A percentile compares a stretch with the other conserved stretches of the same genome.
Evolutionary conservation across 2,113 vertebrate genomes (phyloP).

Genomic region (Myxocyprinus asiaticus): DNA sequence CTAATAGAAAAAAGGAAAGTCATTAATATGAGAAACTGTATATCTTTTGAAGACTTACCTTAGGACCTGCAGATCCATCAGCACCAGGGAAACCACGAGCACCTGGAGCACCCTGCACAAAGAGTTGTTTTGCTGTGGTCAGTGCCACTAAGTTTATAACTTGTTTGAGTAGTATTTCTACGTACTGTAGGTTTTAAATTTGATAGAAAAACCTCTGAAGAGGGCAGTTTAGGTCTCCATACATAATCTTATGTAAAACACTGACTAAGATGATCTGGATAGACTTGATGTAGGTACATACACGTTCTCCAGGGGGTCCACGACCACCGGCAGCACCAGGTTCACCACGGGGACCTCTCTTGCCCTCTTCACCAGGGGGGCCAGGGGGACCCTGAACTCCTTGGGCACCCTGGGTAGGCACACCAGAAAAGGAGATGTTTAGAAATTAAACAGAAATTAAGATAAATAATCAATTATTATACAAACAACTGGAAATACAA

Average conservation of each 20-base stretch:
- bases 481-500: background rate
- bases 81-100: conserved; percentile 94
- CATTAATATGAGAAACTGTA: too few relatives aligned
- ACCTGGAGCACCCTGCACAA: conserved; percentile 85
- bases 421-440: conserved; percentile 14
- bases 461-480: background rate
- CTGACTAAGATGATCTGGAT: background rate
- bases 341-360: conserved; percentile 94
- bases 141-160: background rate
- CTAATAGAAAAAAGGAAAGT: too few relatives aligned
- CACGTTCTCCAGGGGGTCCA: conserved; percentile 89
- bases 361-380: conserved; percentile 92
- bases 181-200: too few relatives aligned
- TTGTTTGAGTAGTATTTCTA: too few relatives aligned
- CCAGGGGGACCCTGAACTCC: conserved; percentile 90
- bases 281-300: conserved; percentile 67
- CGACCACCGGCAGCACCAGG: conserved; percentile 84
- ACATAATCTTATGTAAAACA: background rate
- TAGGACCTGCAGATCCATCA: conserved; percentile 88
- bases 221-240: too few relatives aligned
- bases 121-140: background rate
- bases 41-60: conserved; percentile 73
- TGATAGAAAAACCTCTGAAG: too few relatives aligned
- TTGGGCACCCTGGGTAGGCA: conserved; percentile 76
- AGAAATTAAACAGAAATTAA: background rate